Evolutionary conservation across 2,797 vertebrate genomes (phyloP).

Genomic region (Acomys russatus): DNA sequence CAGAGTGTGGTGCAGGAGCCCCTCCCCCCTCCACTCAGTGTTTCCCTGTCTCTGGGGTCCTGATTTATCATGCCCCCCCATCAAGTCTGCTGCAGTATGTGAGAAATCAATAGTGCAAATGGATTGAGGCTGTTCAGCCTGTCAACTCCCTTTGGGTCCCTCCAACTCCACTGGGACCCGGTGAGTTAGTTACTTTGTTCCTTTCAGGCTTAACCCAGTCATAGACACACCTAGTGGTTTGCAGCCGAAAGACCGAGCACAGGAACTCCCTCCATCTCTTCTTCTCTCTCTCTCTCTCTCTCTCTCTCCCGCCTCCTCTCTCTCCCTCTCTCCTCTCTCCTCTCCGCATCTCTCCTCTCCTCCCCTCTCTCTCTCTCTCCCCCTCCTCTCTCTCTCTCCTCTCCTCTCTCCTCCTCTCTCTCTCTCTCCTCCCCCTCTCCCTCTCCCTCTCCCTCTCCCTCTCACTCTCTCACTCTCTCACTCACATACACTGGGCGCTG

Average conservation of each 20-base stretch:
- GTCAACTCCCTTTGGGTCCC: conserved; percentile 70
- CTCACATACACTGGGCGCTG: conserved; percentile 47
- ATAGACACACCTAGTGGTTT: not conserved
- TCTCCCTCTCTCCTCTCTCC: too few relatives aligned
- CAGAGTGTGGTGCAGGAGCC: not conserved
- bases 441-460: too few relatives aligned
- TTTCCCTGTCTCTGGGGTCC: conserved; percentile 67
- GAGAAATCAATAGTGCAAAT: conserved; percentile 89
- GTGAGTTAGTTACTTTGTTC: conserved; percentile 42
- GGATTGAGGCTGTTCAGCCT: conserved; percentile 79
- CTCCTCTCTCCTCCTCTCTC: too few relatives aligned
- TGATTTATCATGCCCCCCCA: conserved; percentile 75
- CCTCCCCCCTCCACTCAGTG: conserved; percentile 55
- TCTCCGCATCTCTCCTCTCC: too few relatives aligned
- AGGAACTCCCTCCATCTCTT: conserved; percentile 17
- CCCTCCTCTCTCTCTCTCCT: too few relatives aligned
- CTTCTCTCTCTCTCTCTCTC: too few relatives aligned
- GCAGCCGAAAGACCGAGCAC: not conserved
- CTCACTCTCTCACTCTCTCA: too few relatives aligned
- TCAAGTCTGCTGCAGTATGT: conserved; percentile 84
- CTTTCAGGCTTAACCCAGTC: not conserved
- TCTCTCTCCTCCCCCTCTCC: too few relatives aligned
- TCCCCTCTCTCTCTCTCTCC: too few relatives aligned
- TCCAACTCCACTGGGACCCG: conserved; percentile 66
- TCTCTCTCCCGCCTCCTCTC: too few relatives aligned